Evolutionary conservation across 1,140 invertebrate genomes (phyloP).

Genomic region (Tyrophagus putrescentiae): DNA sequence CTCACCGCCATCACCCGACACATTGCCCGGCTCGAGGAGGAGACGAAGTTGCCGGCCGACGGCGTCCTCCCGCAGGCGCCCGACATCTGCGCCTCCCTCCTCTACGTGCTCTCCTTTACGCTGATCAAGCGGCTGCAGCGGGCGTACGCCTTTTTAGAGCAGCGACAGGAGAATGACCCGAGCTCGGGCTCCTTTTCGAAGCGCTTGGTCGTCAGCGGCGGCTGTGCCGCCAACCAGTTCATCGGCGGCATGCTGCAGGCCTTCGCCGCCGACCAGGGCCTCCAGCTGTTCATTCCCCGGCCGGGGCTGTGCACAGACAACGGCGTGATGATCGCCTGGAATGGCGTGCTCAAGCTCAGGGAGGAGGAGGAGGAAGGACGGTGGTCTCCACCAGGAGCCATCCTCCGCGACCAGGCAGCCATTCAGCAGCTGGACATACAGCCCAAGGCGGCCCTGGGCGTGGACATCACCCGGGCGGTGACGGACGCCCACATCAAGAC

Average conservation of each 20-base stretch:
- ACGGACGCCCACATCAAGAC: conserved; percentile 11
- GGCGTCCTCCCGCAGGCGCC: conserved; percentile 56
- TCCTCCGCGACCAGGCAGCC: neutral
- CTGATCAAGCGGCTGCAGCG: conserved; percentile 62
- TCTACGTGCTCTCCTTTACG: conserved; percentile 57
- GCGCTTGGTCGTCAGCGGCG: conserved; percentile 71
- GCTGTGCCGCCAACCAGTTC: conserved; percentile 81
- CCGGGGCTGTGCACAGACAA: conserved; percentile 87
- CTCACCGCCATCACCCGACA: neutral
- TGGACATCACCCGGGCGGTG: conserved; percentile 1
- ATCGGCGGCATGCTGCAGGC: conserved; percentile 51
- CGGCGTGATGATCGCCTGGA: conserved; percentile 98
- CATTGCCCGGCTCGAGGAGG: neutral
- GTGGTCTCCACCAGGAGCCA: neutral
- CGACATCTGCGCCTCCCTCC: conserved; percentile 72
- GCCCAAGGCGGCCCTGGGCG: conserved; percentile 9
- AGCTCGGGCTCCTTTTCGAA: neutral
- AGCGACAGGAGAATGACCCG: neutral
- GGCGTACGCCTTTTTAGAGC: conserved; percentile 42
- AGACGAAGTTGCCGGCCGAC: conserved; percentile 34
- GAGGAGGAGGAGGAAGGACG: neutral
- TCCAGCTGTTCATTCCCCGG: conserved; percentile 55
- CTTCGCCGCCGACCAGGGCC: conserved; percentile 50
- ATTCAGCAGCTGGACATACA: conserved; percentile 4
- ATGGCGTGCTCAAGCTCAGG: conserved; percentile 19